A percentile compares a stretch with the other conserved stretches of the same genome.
These are phyloP conservation scores for Orchesella cincta DNA, from an alignment of 1,140 invertebrate genomes.

Conservation along the genomic window DNA sequence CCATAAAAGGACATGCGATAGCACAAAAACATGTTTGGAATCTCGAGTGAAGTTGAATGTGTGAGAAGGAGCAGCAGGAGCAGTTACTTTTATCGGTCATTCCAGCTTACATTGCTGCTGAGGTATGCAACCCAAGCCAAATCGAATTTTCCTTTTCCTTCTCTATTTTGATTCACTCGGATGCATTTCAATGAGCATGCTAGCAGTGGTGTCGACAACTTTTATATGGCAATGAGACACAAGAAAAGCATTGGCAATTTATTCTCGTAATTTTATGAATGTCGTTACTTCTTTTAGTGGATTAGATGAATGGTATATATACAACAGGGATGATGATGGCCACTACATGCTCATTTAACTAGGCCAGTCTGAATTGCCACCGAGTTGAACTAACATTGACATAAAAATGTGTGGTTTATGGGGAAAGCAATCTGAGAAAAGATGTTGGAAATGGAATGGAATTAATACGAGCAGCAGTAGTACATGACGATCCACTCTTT, in stretches of 20 bases:
- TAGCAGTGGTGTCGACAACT: too few species aligned
- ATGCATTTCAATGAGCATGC: not conserved
- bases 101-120: conserved; percentile 86
- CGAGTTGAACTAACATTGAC: too few species aligned
- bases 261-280: not conserved
- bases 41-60: conserved; percentile 88
- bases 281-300: not conserved
- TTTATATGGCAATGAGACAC: too few species aligned
- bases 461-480: too few species aligned
- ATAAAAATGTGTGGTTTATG: too few species aligned
- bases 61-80: conserved; percentile 88
- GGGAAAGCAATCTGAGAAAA: too few species aligned
- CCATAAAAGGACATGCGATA: conserved; percentile 80
- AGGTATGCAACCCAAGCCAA: conserved; percentile 60
- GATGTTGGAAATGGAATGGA: too few species aligned
- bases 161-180: not conserved
- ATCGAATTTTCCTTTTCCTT: not conserved
- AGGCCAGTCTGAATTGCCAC: too few species aligned
- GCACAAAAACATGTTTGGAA: conserved; percentile 85
- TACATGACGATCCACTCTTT: too few species aligned
- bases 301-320: too few species aligned
- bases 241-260: too few species aligned
- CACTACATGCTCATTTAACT: too few species aligned
- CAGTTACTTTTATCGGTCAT: conserved; percentile 88
- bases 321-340: not conserved